A percentile compares a stretch with the other conserved stretches of the same genome.
Evolutionary conservation across 2,113 vertebrate genomes (phyloP).

Genomic region (Sturnus vulgaris): DNA sequence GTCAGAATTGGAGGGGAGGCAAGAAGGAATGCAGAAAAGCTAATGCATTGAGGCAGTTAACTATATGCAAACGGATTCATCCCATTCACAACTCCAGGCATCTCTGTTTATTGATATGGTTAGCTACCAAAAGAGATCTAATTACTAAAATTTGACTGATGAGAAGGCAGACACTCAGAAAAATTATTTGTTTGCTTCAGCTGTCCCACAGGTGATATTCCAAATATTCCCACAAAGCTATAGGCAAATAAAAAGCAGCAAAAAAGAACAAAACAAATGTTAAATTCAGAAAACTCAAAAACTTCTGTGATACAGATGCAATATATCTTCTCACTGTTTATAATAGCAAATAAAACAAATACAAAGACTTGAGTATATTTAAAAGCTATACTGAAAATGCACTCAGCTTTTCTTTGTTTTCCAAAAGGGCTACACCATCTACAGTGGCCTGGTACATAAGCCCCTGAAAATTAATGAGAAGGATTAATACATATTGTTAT

Average conservation of each 20-base stretch:
- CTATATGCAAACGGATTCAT: not conserved
- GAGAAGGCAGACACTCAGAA: not conserved
- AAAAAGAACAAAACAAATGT: not conserved
- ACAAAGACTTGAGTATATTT: not conserved
- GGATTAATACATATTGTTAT: constrained; percentile 41
- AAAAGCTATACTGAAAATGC: not conserved
- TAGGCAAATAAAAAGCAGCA: not conserved
- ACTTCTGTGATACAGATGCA: not conserved
- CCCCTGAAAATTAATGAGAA: constrained; percentile 17
- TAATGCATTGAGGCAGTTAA: not conserved
- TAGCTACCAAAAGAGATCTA: not conserved
- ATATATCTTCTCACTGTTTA: not conserved
- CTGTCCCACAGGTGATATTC: not conserved
- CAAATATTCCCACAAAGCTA: not conserved
- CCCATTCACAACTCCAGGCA: not conserved
- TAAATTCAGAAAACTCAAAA: not conserved
- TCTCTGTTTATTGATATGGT: not conserved
- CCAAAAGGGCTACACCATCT: not conserved
- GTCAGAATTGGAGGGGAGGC: not conserved
- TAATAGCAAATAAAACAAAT: not conserved
- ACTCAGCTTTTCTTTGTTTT: constrained; percentile 11
- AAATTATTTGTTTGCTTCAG: not conserved
- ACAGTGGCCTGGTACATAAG: not conserved
- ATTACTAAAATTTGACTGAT: not conserved
- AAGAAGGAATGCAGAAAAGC: not conserved